Evolutionary conservation across 2,113 vertebrate species (phyloP).

Genomic region (Nerophis lumbriciformis): DNA sequence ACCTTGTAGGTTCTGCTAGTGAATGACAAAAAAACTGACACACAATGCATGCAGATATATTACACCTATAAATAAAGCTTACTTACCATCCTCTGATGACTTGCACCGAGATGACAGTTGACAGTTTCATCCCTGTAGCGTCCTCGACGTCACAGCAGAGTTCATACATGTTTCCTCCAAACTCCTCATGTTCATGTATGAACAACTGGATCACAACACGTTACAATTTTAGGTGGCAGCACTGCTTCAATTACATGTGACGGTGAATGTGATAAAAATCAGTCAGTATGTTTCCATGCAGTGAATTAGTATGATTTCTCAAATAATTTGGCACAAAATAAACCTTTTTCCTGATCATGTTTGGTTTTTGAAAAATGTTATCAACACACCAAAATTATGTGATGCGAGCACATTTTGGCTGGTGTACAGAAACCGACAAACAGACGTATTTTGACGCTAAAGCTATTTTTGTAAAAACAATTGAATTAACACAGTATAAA

Average conservation of each 20-base stretch:
- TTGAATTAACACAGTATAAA: too few relatives aligned
- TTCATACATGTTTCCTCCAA: constrained; percentile 73
- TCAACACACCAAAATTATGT: too few relatives aligned
- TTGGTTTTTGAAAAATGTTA: too few relatives aligned
- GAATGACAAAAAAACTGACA: not conserved
- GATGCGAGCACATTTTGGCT: too few relatives aligned
- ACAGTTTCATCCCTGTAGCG: constrained; percentile 78
- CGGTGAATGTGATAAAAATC: not conserved
- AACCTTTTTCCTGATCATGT: too few relatives aligned
- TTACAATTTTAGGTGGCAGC: not conserved
- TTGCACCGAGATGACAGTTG: constrained; percentile 79
- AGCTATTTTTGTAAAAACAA: too few relatives aligned
- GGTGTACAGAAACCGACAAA: too few relatives aligned
- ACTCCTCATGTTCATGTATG: constrained; percentile 72
- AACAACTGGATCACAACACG: constrained; percentile 71
- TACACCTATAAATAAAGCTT: not conserved
- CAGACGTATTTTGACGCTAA: too few relatives aligned
- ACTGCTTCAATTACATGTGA: not conserved
- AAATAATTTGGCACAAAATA: too few relatives aligned
- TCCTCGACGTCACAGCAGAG: constrained; percentile 78
- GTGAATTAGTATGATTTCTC: too few relatives aligned
- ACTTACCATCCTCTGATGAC: constrained; percentile 91
- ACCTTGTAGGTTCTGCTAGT: too few relatives aligned
- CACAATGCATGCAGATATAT: not conserved
- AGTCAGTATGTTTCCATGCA: not conserved